Percentiles rank a stretch among this genome's conserved stretches.
Evolutionary conservation across 2,113 vertebrate species (phyloP).

Genomic region (Rhabdomys dilectus): DNA sequence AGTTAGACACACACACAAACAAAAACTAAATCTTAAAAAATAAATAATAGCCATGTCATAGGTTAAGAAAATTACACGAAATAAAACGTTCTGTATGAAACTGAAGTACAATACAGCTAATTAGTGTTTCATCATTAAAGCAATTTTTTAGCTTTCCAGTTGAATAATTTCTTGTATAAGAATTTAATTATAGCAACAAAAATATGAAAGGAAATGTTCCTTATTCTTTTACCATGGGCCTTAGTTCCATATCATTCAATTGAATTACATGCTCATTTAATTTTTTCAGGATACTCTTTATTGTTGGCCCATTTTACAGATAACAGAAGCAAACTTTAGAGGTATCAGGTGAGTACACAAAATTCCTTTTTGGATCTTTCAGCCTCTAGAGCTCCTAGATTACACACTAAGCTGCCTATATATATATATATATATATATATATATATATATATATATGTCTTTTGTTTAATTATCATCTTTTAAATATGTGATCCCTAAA

Average conservation of each 20-base stretch:
- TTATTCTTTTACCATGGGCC: neutral
- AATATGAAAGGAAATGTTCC: neutral
- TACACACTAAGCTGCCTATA: neutral
- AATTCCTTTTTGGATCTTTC: neutral
- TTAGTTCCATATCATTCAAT: neutral
- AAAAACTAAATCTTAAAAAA: neutral
- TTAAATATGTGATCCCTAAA: neutral
- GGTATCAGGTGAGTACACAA: too few species aligned
- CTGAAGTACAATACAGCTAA: neutral
- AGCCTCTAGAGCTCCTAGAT: neutral
- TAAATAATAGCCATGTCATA: neutral
- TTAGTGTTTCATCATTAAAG: neutral
- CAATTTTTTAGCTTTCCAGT: neutral
- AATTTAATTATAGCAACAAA: neutral
- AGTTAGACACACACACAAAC: neutral
- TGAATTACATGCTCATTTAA: neutral
- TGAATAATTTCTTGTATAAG: neutral
- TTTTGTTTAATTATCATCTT: neutral
- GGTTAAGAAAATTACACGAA: neutral
- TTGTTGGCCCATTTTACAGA: neutral
- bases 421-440: too few species aligned
- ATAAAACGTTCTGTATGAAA: neutral
- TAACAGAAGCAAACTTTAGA: neutral
- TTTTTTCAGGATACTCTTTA: neutral
- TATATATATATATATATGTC: too few species aligned